Base-by-base conservation (phyloP, 1,140 invertebrate species). In the Habropoda laboriosa region DNA sequence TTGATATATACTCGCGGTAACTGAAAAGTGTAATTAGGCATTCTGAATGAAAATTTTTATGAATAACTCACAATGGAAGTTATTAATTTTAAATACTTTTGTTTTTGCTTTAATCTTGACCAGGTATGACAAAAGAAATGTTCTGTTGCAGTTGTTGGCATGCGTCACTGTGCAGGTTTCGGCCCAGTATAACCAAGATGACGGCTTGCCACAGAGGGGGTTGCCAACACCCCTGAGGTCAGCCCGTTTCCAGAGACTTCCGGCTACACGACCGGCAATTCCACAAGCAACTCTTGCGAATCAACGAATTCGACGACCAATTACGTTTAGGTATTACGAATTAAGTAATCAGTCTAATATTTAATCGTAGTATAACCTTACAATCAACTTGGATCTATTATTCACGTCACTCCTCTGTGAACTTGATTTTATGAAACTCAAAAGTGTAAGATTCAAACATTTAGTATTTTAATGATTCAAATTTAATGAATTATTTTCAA, bases 241-340 rank as follows among this genome's bases (percentile, higher is more conserved):
- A 16, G 80, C 83, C n/a, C 76, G 84, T 27, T 82, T 86, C 51
- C 83, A 86, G 27, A 80, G 71, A 64, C 58, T 85, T 24, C 80
- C 82, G 8, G 16, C 80, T 1, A 51, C 70, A 21, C 61, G 53
- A 32, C 77, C 83, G 64, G 51, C 57, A 67, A 16, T 30, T 60
- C 35, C 38, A 64, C 81, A 87, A 40, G 70, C 86, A 32, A 73
- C 71, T 1, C 63, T 90, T 2, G 49, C 71, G 0, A 89, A 88
- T 82, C 89, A 87, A 63, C 79, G 86, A 71, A 72, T 89, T 38
- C 87, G 90, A 35, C 80, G 83, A 13, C 85, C 85, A 18, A 77
- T 86, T 51, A 18, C 83, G 12, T 86, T 86, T 53, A 86, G 40
- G 85, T 86, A 82, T 30, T 16, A 7, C 6, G n/a, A n/a, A n/a